These are phyloP conservation scores for Agriopis marginaria DNA, from an alignment of 2,888 invertebrate genomes.

Conservation along the genomic window DNA sequence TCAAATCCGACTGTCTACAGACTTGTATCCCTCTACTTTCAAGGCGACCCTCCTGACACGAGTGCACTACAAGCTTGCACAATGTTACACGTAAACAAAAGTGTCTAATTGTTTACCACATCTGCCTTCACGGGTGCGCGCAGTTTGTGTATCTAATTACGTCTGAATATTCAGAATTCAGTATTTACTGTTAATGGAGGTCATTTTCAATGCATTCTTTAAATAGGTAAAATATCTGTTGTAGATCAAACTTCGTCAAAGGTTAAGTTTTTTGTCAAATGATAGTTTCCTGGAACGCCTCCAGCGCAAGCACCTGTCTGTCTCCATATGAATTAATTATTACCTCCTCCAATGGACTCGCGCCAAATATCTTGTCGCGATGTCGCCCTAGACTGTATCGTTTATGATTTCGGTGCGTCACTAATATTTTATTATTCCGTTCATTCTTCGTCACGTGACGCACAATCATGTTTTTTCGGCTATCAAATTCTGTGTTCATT, in stretches of 20 bases:
- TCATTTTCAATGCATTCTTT: constrained; percentile 2
- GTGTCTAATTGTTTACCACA: constrained; percentile 6
- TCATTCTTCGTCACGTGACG: constrained; percentile 38
- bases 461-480: constrained; percentile 33
- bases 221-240: constrained; percentile 3
- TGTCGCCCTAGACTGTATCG: constrained; percentile 28
- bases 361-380: constrained; percentile 55
- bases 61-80: constrained; percentile 30
- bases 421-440: constrained; percentile 42
- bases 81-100: constrained; percentile 4
- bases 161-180: constrained; percentile 1
- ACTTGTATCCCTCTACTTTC: not conserved
- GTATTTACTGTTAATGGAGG: constrained; percentile 10
- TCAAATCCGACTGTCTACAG: not conserved
- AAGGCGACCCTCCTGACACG: constrained; percentile 40
- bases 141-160: constrained; percentile 13
- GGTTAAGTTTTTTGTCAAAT: not conserved
- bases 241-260: constrained; percentile 1
- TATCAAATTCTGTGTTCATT: constrained; percentile 36
- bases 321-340: constrained; percentile 43
- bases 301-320: constrained; percentile 50
- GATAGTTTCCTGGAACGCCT: constrained; percentile 29
- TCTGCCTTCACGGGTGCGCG: not conserved
- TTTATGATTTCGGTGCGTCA: constrained; percentile 33
- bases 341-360: constrained; percentile 51